These are phyloP conservation scores for Acanthisitta chloris DNA, from an alignment of 2,113 vertebrate species.

Conservation along the genomic window DNA sequence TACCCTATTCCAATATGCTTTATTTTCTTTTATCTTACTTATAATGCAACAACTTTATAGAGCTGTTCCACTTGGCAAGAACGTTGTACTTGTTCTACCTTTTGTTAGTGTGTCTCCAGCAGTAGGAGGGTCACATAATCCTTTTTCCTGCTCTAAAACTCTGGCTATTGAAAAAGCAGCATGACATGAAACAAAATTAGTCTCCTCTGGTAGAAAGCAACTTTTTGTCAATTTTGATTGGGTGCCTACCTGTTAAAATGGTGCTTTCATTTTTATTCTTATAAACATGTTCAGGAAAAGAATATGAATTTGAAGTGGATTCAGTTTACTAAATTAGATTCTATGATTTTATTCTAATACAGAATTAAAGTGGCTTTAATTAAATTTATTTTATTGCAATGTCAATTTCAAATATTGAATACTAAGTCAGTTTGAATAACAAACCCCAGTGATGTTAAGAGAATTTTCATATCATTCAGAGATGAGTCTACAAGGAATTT, in stretches of 20 bases:
- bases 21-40: not conserved
- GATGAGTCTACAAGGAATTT: not conserved
- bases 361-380: not conserved
- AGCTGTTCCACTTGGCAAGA: not conserved
- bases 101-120: not conserved
- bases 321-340: not conserved
- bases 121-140: not conserved
- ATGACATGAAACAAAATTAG: not conserved
- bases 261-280: not conserved
- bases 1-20: not conserved
- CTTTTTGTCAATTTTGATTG: not conserved
- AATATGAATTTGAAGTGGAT: not conserved
- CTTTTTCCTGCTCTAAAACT: not conserved
- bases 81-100: not conserved
- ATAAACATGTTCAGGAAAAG: not conserved
- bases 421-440: not conserved
- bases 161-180: not conserved
- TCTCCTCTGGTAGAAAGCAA: not conserved
- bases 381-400: not conserved
- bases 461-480: not conserved
- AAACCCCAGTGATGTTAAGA: not conserved
- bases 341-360: not conserved
- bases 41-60: not conserved
- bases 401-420: not conserved
- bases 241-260: not conserved